phyloP scores from a whole-genome alignment of 1,140 invertebrate species.

The Drosophila chauvacae region DNA sequence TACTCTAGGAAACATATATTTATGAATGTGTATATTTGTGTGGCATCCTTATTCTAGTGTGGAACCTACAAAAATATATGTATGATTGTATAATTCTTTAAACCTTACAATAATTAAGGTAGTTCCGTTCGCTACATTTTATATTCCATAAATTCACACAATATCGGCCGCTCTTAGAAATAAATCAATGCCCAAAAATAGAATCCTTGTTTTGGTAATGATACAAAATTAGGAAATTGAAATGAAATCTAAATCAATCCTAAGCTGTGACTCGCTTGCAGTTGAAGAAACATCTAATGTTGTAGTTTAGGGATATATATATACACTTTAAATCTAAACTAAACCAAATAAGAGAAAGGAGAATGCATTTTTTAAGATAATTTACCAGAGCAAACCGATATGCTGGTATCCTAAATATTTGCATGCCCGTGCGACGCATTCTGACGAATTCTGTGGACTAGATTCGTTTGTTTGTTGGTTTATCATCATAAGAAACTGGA shows the following conservation, averaged over 20 bases:
- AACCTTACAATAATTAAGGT: slow-evolving; percentile 44
- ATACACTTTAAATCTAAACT: slow-evolving; percentile 3
- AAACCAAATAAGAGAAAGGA: too few relatives aligned
- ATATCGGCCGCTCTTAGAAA: slow-evolving; percentile 7
- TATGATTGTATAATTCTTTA: slow-evolving; percentile 33
- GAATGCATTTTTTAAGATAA: not conserved
- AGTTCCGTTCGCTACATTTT: slow-evolving; percentile 11
- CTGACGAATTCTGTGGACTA: slow-evolving; percentile 45
- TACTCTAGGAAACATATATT: slow-evolving; percentile 57
- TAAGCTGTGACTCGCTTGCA: not conserved
- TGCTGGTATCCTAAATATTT: slow-evolving; percentile 8
- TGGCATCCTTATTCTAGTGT: slow-evolving; percentile 26
- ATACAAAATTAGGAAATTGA: not conserved
- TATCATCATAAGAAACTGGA: slow-evolving; percentile 36
- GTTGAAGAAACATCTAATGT: not conserved
- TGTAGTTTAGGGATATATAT: slow-evolving; percentile 2
- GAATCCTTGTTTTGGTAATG: not conserved
- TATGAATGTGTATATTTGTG: slow-evolving; percentile 45
- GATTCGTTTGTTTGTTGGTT: slow-evolving; percentile 32
- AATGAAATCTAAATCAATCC: not conserved
- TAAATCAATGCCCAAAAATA: not conserved
- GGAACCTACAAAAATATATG: slow-evolving; percentile 66
- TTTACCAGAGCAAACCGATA: slow-evolving; percentile 29
- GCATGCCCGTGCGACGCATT: slow-evolving; percentile 15
- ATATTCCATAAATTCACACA: slow-evolving; percentile 6